phyloP scores from a whole-genome alignment of 2,113 vertebrate species.

The Thermophis baileyi region DNA sequence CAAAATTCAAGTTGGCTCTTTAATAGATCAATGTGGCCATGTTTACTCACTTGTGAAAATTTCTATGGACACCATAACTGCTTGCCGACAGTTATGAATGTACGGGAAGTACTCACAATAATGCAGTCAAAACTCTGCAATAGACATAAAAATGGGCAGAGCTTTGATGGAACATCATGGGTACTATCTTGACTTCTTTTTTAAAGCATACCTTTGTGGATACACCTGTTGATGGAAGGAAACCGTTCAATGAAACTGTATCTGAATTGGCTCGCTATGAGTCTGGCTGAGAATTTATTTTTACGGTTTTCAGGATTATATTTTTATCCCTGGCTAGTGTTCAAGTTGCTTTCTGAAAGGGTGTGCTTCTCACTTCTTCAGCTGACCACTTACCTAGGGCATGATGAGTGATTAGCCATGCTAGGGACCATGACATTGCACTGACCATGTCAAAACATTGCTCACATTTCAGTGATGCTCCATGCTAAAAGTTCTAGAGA shows the following conservation, averaged over 20 bases:
- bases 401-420: background rate
- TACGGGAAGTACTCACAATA: background rate
- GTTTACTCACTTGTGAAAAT: background rate
- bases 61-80: background rate
- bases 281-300: background rate
- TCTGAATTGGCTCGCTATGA: background rate
- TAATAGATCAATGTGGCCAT: background rate
- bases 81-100: background rate
- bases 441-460: background rate
- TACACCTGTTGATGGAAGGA: background rate
- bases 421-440: background rate
- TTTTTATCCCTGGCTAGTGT: background rate
- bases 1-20: background rate
- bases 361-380: background rate
- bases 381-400: background rate
- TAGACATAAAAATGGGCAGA: background rate
- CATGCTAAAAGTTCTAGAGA: background rate
- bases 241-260: background rate
- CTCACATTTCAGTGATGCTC: background rate
- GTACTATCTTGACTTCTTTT: background rate
- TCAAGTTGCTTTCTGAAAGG: background rate
- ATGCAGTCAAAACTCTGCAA: background rate
- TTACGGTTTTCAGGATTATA: background rate
- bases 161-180: background rate
- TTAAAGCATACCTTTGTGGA: background rate